Evolutionary conservation across 2,888 invertebrate species (phyloP).

Genomic region (Athrips mouffetella): DNA sequence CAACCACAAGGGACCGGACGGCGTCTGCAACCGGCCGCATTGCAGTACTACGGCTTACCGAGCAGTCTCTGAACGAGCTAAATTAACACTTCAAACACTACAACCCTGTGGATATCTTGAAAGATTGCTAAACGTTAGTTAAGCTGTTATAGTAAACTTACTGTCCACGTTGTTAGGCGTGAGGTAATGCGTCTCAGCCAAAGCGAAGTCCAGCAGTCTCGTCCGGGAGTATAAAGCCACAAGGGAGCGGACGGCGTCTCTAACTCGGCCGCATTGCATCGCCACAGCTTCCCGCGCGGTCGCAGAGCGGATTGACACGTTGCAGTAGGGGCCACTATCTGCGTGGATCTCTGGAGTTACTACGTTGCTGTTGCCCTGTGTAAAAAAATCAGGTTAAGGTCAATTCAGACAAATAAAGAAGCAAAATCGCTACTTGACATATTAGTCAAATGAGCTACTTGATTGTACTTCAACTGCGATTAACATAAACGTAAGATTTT

Average conservation of each 20-base stretch:
- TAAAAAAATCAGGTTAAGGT: too few relatives aligned
- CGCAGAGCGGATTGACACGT: constrained; percentile 80
- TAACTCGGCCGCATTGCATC: constrained; percentile 83
- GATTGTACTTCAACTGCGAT: not conserved
- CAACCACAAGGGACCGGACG: constrained; percentile 88
- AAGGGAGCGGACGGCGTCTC: constrained; percentile 88
- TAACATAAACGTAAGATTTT: not conserved
- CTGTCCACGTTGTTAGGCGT: constrained; percentile 63
- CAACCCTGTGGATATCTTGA: too few relatives aligned
- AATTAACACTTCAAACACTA: too few relatives aligned
- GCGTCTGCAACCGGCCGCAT: constrained; percentile 87
- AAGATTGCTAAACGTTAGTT: too few relatives aligned
- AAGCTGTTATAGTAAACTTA: too few relatives aligned
- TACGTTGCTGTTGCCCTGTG: constrained; percentile 40
- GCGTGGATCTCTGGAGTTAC: constrained; percentile 80
- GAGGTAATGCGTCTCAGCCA: constrained; percentile 79
- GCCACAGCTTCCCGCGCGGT: constrained; percentile 80
- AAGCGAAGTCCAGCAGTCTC: constrained; percentile 89
- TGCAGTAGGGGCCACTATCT: constrained; percentile 84
- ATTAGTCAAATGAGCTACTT: too few relatives aligned
- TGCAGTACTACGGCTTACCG: constrained; percentile 81
- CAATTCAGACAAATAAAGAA: too few relatives aligned
- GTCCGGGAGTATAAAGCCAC: constrained; percentile 92
- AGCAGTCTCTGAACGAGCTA: constrained; percentile 75
- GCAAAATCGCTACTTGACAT: too few relatives aligned